Base-by-base conservation (phyloP, 2,888 invertebrate species). In the Mythimna loreyi region DNA sequence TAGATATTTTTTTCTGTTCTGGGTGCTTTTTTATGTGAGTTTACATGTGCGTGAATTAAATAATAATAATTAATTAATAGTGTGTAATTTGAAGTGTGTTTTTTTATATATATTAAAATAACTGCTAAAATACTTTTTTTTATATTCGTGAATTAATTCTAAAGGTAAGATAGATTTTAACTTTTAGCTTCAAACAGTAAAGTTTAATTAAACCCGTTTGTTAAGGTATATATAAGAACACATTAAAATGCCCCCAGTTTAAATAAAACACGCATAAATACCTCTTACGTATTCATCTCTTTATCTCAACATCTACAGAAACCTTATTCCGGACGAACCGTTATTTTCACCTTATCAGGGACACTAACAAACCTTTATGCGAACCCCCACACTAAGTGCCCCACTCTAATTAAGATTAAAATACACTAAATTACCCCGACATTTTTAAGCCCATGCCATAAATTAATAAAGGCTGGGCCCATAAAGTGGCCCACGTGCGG, bases 401-500 rank as follows among this genome's bases (percentile, higher is more conserved):
- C 62, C 65, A 56, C 56, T 68, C 70, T 78, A 77, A 82, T 82
- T 81, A 81, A 81, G 87, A 87, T 87, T 87, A 86, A 87, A 88
- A 86, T 79, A 80, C 75, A 82, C 83, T 84, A 85, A 85, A 87
- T 88, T 83, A 85, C 78, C 62, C n/a, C 50, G 72, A 80, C 69
- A 85, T 81, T 85, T 83, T 85, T 84, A 80, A 83, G 75, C 85
- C 60, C 64, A 57, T 36, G 62, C 72, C 74, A 85, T 85, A 85
- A 83, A 85, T 85, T 84, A 84, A 85, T 85, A 83, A 84, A 81
- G 72, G 77, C 66, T 74, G 71, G 74, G 65, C 61, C 77, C 79
- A 85, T 85, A 87, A 87, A 87, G 83, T 85, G 78, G 83, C 84
- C 84, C 85, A 82, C 83, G 86, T 86, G 86, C 83, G 63, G 40